Base-by-base conservation (phyloP, 2,797 vertebrate genomes). In the Schizothorax lantsangensis region DNA sequence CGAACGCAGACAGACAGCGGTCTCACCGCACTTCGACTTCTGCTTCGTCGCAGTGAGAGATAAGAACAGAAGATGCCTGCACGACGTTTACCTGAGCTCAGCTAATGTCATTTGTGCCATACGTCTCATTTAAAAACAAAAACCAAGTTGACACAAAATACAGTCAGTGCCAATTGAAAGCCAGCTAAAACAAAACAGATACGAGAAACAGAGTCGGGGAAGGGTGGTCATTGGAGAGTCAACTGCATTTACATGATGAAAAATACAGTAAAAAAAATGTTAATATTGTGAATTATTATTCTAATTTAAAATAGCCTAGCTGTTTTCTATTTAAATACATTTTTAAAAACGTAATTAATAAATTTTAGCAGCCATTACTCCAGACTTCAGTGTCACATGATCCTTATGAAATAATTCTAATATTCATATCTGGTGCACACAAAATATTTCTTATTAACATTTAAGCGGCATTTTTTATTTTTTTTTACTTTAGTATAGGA, bases 1-100 rank as follows among this genome's bases (percentile, higher is more conserved):
- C 1, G 71, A 89, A 71, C 4, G 10, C 59, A 84, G 84, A 79
- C 54, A 81, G 84, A 83, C 84, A 88, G 81, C 80, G 79, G 85
- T 69, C 86, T 49, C 73, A 88, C 80, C 14, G 38, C 75, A 81
- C 78, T 72, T 83, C 9, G 26, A 84, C 64, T 72, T 73, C 54
- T 49, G 15, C 49, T 73, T 62, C 23, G 52, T 86, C 19, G 40
- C 74, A 89, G 69, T 66, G 79, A 30, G 54, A 81, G 79, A 86
- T 85, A 74, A 68, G 54, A 73, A 79, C 9, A 69, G 64, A 69
- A 78, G 59, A 36, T 57, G 17, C 47, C 71, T 21, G 64, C 38
- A 81, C 26, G 6, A 43, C 12, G 19, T 52, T 79, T 47, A 71
- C 57, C 71, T 36, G 17, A 47, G 62, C 68, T 81, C 19, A 14